A percentile compares a stretch with the other conserved stretches of the same genome.
Conservation (phyloP, 1,140 invertebrate species). For the Plectrocnemia conspersa region DNA sequence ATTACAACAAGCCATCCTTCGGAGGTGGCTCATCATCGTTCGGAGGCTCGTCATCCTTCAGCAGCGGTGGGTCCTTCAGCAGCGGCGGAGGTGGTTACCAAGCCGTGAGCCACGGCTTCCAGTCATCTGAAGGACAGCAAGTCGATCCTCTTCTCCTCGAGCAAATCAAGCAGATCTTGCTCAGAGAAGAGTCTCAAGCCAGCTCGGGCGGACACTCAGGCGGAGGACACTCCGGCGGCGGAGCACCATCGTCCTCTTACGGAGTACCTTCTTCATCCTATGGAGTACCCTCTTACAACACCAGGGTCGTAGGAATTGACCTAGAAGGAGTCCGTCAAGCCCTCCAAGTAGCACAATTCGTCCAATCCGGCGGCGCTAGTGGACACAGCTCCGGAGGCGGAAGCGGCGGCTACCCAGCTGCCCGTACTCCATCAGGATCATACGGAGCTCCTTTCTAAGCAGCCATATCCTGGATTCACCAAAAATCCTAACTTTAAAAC, state of each 20-base stretch:
- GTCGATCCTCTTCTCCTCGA: slow-evolving; percentile 70
- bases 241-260: slow-evolving; percentile 47
- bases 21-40: slow-evolving; percentile 32
- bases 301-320: slow-evolving; percentile 66
- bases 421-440: slow-evolving; percentile 50
- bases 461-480: slow-evolving; percentile 5
- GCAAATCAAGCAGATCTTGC: slow-evolving; percentile 68
- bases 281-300: slow-evolving; percentile 54
- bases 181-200: slow-evolving; percentile 62
- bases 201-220: slow-evolving; percentile 45
- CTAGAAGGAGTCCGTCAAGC: slow-evolving; percentile 71
- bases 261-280: slow-evolving; percentile 60
- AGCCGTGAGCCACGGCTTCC: slow-evolving; percentile 62
- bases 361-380: slow-evolving; percentile 48
- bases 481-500: neutral
- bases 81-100: slow-evolving; percentile 58
- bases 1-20: slow-evolving; percentile 48
- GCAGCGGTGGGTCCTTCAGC: slow-evolving; percentile 37
- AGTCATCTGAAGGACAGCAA: slow-evolving; percentile 66
- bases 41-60: slow-evolving; percentile 33
- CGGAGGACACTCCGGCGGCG: slow-evolving; percentile 43
- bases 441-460: slow-evolving; percentile 57
- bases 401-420: slow-evolving; percentile 52
- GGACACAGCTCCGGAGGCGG: slow-evolving; percentile 53
- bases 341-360: slow-evolving; percentile 70